Base-by-base conservation (phyloP, 2,888 invertebrate genomes). In the Heliconius charithonia region DNA sequence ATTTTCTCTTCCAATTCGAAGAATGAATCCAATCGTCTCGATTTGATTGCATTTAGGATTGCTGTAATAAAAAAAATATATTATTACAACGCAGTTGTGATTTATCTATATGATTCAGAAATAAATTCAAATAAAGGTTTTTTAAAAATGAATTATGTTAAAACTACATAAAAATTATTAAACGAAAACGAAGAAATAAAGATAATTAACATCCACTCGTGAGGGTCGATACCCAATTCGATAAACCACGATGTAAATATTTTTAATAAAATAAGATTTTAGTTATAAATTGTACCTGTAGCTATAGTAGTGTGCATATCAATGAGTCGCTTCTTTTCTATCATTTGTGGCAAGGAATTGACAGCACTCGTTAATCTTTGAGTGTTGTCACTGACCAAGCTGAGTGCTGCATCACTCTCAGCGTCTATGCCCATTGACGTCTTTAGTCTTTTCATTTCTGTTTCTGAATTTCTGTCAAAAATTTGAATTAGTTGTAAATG, bases 231-330 rank as follows among this genome's bases (percentile, higher is more conserved):
- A 45, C 6, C 1, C 45, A 45, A 16, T 45, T 45, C 16, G 45
- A 45, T 16, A 45, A 45, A 45, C 56, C 56, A 56, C 3, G 56
- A 22, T 7, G 22, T 22, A 22, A 56, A 9, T 56, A 56, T 19
- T 56, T 56, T 56, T 56, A 22, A 56, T 56, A 56, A 22, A 56
- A 3, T 56, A 3, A 56, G 0, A 2, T 22, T 56, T 22, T 56
- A 2, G 56, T 9, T 19, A 22, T 56, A 63, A 73, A 25, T 74
- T 25, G 4, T 74, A 96, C 97, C 97, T 92, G 99, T 99, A 4
- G 99, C 99, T 82, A 99, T 97, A 83, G 99, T 99, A 37, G 99
- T 99, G 90, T 99, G 99, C 98, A 99, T 98, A 89, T 99, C 99
- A 85, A 99, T 99, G 22, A 99, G 96, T 63, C 99, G 96, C 91